Conservation (phyloP, 2,797 vertebrate genomes). For the Otus scops region DNA sequence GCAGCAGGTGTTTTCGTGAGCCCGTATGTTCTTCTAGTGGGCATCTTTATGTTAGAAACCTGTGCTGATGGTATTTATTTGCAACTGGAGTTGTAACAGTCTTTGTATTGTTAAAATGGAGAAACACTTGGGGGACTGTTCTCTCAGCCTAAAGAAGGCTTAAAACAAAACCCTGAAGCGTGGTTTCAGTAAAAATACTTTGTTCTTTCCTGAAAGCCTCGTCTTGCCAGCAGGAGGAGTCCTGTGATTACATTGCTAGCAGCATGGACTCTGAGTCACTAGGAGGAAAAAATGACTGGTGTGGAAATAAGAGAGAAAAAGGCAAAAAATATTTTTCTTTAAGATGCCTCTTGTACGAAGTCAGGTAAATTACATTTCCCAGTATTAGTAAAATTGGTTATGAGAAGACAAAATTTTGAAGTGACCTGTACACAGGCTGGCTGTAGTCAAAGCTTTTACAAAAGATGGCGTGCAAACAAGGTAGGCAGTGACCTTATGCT, state of each 20-base stretch:
- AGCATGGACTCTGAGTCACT: accelerated
- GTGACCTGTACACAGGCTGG: background rate
- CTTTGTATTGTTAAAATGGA: background rate
- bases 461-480: background rate
- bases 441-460: background rate
- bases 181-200: background rate
- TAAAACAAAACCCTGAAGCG: background rate
- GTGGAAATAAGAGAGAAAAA: background rate
- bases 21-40: background rate
- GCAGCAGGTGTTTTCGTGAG: accelerated
- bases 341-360: background rate
- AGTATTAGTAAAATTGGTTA: background rate
- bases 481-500: too few relatives aligned
- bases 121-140: background rate
- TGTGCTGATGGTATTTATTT: background rate
- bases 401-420: background rate
- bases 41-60: background rate
- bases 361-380: background rate
- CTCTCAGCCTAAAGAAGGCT: background rate
- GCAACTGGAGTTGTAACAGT: background rate
- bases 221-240: background rate
- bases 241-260: background rate
- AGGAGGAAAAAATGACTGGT: background rate
- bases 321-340: background rate
- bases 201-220: background rate